phyloP scores from a whole-genome alignment of 1,140 invertebrate species.

The Thereuonema tuberculata region DNA sequence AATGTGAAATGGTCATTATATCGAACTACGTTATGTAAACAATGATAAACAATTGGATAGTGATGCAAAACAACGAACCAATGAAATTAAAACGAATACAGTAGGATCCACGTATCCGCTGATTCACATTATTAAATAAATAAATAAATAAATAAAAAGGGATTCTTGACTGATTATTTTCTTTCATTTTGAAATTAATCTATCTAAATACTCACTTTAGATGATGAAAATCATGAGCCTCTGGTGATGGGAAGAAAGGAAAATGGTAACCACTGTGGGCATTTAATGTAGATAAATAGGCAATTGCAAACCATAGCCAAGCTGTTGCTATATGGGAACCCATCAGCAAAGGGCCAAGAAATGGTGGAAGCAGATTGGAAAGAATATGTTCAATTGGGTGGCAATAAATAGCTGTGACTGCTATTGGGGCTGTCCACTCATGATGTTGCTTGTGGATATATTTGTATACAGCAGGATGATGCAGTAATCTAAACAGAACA shows the following conservation, averaged over 20 bases:
- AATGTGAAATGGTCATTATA: too few species aligned
- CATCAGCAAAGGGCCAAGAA: constrained; percentile 62
- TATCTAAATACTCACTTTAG: constrained; percentile 57
- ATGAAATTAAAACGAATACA: too few species aligned
- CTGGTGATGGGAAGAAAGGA: constrained; percentile 75
- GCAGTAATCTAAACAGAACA: constrained; percentile 46
- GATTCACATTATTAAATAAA: too few species aligned
- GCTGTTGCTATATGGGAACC: constrained; percentile 66
- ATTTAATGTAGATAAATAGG: constrained; percentile 63
- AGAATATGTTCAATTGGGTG: constrained; percentile 76
- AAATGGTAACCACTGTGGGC: constrained; percentile 79
- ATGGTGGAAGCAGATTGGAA: constrained; percentile 63
- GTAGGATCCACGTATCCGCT: too few species aligned
- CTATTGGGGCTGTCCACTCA: constrained; percentile 71
- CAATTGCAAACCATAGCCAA: constrained; percentile 69
- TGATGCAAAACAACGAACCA: too few species aligned
- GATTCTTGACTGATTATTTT: too few species aligned
- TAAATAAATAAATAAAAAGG: too few species aligned
- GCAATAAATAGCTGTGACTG: constrained; percentile 69
- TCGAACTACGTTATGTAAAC: too few species aligned
- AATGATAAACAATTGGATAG: too few species aligned
- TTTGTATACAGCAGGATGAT: constrained; percentile 59
- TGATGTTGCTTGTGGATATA: constrained; percentile 75
- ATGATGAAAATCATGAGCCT: constrained; percentile 83
- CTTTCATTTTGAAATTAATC: too few species aligned